Evolutionary conservation across 2,888 invertebrate species (phyloP).

Genomic region (Luffia ferchaultella): DNA sequence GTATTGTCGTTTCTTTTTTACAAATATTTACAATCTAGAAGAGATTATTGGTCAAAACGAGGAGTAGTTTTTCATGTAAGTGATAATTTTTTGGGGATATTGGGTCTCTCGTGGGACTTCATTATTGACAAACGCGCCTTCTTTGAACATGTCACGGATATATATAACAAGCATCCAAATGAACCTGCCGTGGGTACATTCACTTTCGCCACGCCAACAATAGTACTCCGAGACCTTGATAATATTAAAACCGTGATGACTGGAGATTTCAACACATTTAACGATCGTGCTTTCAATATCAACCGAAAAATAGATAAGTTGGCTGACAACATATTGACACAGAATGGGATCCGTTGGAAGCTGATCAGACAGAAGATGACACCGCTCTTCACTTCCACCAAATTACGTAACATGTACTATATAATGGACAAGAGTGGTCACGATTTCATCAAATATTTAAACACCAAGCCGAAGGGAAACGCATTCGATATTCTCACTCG

Average conservation of each 20-base stretch:
- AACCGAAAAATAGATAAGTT: conserved; percentile 25
- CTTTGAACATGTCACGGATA: neutral
- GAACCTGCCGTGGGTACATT: neutral
- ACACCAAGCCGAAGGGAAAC: conserved; percentile 18
- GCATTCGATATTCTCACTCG: conserved; percentile 21
- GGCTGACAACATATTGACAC: conserved; percentile 28
- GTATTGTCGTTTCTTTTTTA: neutral
- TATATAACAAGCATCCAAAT: conserved; percentile 2
- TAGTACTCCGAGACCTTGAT: conserved; percentile 25
- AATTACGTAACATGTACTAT: conserved; percentile 42
- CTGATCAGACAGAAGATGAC: conserved; percentile 36
- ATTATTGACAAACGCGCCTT: neutral
- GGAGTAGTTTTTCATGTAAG: conserved; percentile 3
- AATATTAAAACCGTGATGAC: conserved; percentile 29
- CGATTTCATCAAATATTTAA: conserved; percentile 30
- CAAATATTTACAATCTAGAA: neutral
- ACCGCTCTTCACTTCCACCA: conserved; percentile 36
- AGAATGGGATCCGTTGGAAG: conserved; percentile 36
- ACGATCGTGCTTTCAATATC: conserved; percentile 25
- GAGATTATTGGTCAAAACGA: conserved; percentile 6
- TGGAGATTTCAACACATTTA: conserved; percentile 28
- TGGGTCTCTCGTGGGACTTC: conserved; percentile 1
- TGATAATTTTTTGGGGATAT: neutral
- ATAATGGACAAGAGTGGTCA: conserved; percentile 35
- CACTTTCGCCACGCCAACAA: conserved; percentile 13